These are phyloP conservation scores for Rhabdophis nuchalis DNA, from an alignment of 2,797 vertebrate genomes.

Conservation along the genomic window DNA sequence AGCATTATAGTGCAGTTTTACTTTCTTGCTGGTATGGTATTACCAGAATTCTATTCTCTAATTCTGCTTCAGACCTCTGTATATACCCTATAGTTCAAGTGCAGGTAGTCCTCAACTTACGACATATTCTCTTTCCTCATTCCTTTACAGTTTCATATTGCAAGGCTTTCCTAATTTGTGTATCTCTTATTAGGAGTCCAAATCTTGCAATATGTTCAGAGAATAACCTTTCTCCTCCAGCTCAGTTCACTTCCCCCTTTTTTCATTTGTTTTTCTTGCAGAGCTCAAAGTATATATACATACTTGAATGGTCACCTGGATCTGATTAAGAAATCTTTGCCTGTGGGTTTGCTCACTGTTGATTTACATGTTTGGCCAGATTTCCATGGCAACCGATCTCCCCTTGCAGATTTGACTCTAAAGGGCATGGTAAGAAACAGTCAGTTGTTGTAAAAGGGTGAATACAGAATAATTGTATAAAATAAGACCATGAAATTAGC, in stretches of 20 bases:
- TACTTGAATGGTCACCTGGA: slow-evolving; percentile 88
- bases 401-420: slow-evolving; percentile 87
- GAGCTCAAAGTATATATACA: slow-evolving; percentile 81
- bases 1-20: fast-evolving
- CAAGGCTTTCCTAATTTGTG: slow-evolving; percentile 28
- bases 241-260: slow-evolving; percentile 18
- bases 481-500: slow-evolving; percentile 35
- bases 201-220: slow-evolving; percentile 60
- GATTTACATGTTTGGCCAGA: slow-evolving; percentile 95
- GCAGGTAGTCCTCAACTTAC: too few species aligned
- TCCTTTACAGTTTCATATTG: slow-evolving; percentile 29
- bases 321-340: slow-evolving; percentile 73
- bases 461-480: slow-evolving; percentile 49
- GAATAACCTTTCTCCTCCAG: slow-evolving; percentile 54
- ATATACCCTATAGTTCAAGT: background rate
- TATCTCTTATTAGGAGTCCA: slow-evolving; percentile 50
- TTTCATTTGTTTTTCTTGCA: slow-evolving; percentile 67
- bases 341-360: slow-evolving; percentile 84
- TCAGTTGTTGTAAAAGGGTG: slow-evolving; percentile 61
- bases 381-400: slow-evolving; percentile 96
- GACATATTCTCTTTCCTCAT: background rate
- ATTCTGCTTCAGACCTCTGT: background rate
- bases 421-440: slow-evolving; percentile 91
- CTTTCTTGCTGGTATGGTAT: background rate
- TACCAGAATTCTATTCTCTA: background rate